These are phyloP conservation scores for Furcifer pardalis DNA, from an alignment of 2,797 vertebrate genomes.

Conservation along the genomic window DNA sequence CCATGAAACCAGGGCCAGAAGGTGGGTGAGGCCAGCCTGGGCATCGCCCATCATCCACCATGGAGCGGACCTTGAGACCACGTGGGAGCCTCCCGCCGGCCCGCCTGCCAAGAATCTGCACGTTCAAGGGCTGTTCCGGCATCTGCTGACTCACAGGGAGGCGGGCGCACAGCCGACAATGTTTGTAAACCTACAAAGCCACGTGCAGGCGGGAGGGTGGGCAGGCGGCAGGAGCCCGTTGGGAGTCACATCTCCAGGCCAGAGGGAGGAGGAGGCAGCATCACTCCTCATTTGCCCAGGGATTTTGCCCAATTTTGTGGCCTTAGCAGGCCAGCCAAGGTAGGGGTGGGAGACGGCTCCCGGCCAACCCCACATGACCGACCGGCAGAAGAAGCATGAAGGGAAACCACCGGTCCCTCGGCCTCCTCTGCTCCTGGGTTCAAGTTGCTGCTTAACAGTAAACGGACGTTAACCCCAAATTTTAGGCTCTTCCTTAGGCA, in stretches of 20 bases:
- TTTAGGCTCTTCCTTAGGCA: background rate
- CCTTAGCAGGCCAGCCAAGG: background rate
- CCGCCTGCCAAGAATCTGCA: background rate
- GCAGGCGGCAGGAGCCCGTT: background rate
- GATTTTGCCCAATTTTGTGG: background rate
- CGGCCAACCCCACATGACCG: too few species aligned
- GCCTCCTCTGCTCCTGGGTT: background rate
- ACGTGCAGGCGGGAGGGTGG: constrained; percentile 36
- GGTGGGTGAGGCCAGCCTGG: too few species aligned
- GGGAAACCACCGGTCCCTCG: background rate
- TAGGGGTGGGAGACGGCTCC: background rate
- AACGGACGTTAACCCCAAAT: background rate
- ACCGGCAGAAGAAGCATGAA: background rate
- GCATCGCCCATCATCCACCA: too few species aligned
- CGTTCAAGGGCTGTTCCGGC: background rate
- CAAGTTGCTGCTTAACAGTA: background rate
- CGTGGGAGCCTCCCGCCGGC: background rate
- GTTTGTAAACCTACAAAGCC: constrained; percentile 63
- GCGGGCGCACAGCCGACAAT: constrained; percentile 40
- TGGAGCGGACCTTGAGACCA: too few species aligned
- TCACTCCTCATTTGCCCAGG: background rate
- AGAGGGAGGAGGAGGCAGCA: background rate
- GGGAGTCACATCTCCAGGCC: constrained; percentile 12
- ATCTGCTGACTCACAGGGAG: constrained; percentile 39
- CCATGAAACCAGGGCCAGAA: too few species aligned